These are phyloP conservation scores for Nannoperca australis DNA, from an alignment of 2,797 vertebrate genomes.

Conservation along the genomic window DNA sequence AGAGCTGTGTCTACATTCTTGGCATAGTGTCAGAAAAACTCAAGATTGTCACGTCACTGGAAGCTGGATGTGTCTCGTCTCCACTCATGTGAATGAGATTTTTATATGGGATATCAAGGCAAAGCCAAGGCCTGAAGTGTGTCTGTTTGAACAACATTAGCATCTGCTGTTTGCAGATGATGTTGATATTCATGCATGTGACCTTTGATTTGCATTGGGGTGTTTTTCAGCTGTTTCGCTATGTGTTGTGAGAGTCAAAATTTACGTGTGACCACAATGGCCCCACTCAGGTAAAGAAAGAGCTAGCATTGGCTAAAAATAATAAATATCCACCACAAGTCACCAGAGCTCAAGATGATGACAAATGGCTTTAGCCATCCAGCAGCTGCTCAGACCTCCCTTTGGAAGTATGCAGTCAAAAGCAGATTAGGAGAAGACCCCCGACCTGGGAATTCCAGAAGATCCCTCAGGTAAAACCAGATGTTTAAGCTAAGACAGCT, in stretches of 20 bases:
- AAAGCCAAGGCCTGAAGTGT: constrained; percentile 2
- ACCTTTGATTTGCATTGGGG: constrained; percentile 8
- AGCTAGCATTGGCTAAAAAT: background rate
- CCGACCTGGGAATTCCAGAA: constrained; percentile 10
- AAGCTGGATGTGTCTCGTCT: constrained; percentile 19
- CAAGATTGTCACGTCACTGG: constrained; percentile 9
- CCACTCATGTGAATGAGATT: constrained; percentile 4
- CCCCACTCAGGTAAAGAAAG: background rate
- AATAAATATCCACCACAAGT: background rate
- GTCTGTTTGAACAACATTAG: constrained; percentile 41
- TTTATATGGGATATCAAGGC: constrained; percentile 14
- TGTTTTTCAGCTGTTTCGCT: constrained; percentile 6
- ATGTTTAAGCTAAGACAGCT: background rate
- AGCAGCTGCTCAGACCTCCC: constrained; percentile 21
- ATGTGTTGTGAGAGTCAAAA: background rate
- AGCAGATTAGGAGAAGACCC: constrained; percentile 9
- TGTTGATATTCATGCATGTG: constrained; percentile 26
- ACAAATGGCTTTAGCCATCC: background rate
- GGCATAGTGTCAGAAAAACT: background rate
- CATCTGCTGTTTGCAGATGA: constrained; percentile 39
- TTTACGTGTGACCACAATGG: background rate
- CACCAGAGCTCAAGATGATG: background rate
- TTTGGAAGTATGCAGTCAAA: constrained; percentile 6
- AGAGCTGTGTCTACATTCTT: constrained; percentile 23
- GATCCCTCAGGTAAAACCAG: constrained; percentile 28